Base-by-base conservation (phyloP, 1,140 invertebrate species). In the Stenopsyche tienmushanensis region DNA sequence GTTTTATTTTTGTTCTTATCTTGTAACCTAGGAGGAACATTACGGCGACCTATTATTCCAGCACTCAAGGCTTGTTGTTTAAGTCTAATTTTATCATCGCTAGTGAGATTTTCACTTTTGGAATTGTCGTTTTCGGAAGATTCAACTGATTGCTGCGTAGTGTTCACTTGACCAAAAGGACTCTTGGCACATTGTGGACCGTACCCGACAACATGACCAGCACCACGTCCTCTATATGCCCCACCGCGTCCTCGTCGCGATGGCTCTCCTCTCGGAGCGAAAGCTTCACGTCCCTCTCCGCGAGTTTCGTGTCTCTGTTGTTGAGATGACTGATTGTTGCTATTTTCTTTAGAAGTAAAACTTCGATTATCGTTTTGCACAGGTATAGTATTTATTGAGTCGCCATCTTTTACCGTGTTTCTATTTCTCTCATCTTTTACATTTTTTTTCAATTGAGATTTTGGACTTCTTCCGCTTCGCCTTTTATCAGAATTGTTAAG, bases 181-280 rank as follows among this genome's bases (percentile, higher is more conserved):
- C 88, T 90, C 67, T 90, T 90, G 18, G 85, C 86, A 53, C 88
- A 85, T 1, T 88, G 89, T 7, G 88, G 88, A 0, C 90, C 89
- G 75, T 90, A 91, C 13, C 86, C 86, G 55, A 86, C 82, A 67
- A 90, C 85, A 41, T 64, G 69, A 9, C 67, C 65, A 8, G 66
- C 17, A 26, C 64, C 53, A 15, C 64, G 74, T 10, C 83, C 83
- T 67, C 84, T 79, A 66, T 82, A 84, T 3, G 3, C 10, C 41
- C 86, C 87, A 57, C 89, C 89, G 44, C 90, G 81, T 23, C 90
- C 90, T 25, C 89, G 84, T 57, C 90, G 79, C 1, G 91, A 93
- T 0, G 91, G 91, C 74, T 93, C 91, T 1, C 91, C 91, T 13
- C 90, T 83, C 0, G 90, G 91, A 9, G 89, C 86, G 78, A 92